Evolutionary conservation across 2,113 vertebrate species (phyloP), one percentile per base, ranked within the genome.

Genomic region (Bubo bubo): DNA sequence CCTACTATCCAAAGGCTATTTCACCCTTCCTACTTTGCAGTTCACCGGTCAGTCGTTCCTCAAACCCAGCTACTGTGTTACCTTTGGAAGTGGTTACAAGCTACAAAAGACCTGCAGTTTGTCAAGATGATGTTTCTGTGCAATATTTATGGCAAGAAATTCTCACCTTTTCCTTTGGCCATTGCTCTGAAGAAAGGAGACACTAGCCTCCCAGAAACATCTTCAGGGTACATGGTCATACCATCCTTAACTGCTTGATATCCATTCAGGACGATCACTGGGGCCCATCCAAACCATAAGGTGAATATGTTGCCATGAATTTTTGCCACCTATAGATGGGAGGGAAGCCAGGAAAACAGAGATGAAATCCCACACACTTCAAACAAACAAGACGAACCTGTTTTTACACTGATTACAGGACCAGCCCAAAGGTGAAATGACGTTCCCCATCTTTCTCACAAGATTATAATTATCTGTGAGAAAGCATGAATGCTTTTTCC

Each of bases 191-290:
- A 96, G 49, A 97, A 73, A 15, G 92, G 96, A 10, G 93, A 94
- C 35, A 97, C 91, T 4, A 96, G 75, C 45, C 97, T 95, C 41
- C 94, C 95, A 3, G 96, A 97, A 72, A 98, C 94, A 26, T 96
- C 94, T 71, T 98, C 97, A 9, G 95, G 93, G 30, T 95, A 95
- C 0, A 9, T 94, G 50, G 97, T 95, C 92, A 98, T 94, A 2
- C 96, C 98, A 34, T 98, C 96, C 91, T 98, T 98, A 81, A 98
- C 94, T 0, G 90, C 94, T 56, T 60, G 68, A 90, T 93, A 98
- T 62, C 98, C 92, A 18, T 95, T 97, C 71, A 98, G 77, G 55
- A 97, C 12, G 1, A 98, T 30, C 4, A 98, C 74, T 3, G 97
- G 97, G 12, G 60, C n/a, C 27, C 66, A 30, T 35, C 97, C 97